phyloP scores from a whole-genome alignment of 2,888 invertebrate genomes.

The Drosophila histrio region DNA sequence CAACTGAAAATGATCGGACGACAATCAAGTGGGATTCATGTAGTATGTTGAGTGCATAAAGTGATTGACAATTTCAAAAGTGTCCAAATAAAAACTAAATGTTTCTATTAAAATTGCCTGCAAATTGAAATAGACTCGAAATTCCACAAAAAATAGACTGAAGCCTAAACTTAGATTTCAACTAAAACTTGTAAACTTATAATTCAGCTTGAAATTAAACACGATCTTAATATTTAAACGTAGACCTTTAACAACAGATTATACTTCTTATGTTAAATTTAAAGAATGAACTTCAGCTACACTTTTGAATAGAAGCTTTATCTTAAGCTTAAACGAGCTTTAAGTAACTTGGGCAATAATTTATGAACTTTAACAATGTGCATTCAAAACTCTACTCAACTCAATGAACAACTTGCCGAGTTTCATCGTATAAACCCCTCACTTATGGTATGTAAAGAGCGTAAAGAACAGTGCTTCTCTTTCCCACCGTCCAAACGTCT shows the following conservation, averaged over 20 bases:
- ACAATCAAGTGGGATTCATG: slow-evolving; percentile 27
- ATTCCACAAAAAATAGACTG: not conserved
- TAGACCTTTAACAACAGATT: too few relatives aligned
- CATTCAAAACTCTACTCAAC: not conserved
- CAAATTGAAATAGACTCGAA: not conserved
- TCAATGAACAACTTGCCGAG: not conserved
- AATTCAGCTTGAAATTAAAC: too few relatives aligned
- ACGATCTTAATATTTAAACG: too few relatives aligned
- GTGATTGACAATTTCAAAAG: slow-evolving; percentile 12
- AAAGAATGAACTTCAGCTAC: too few relatives aligned
- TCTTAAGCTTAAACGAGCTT: too few relatives aligned
- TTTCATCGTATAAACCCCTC: not conserved
- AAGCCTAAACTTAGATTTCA: not conserved
- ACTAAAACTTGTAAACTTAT: too few relatives aligned
- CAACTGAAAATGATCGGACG: slow-evolving; percentile 28
- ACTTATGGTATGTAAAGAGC: not conserved
- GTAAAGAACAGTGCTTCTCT: not conserved
- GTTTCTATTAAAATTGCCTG: slow-evolving; percentile 1
- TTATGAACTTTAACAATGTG: not conserved
- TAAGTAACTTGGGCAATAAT: too few relatives aligned
- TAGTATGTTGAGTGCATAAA: slow-evolving; percentile 4
- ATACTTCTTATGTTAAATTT: too few relatives aligned
- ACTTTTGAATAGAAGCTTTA: not conserved
- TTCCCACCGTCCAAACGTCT: not conserved
- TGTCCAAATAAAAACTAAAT: not conserved